Evolutionary conservation across 2,797 vertebrate species (phyloP).

Genomic region (Acrossocheilus wenchowensis): DNA sequence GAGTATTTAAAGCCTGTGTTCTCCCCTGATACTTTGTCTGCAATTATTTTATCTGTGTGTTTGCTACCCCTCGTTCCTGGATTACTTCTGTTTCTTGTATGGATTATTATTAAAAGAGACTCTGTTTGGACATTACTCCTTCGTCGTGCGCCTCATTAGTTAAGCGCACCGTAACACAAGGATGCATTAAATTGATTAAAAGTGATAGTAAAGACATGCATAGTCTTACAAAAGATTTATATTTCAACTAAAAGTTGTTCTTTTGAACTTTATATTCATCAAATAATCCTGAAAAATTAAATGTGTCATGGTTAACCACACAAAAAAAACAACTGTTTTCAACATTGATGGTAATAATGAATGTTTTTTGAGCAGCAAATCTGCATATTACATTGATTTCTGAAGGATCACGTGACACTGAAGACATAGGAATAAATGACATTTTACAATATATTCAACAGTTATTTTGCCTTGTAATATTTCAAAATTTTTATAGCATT

Average conservation of each 20-base stretch:
- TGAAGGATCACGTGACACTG: neutral
- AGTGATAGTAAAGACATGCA: neutral
- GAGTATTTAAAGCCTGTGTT: too few relatives aligned
- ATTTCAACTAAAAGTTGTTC: neutral
- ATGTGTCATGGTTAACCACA: neutral
- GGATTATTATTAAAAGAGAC: too few relatives aligned
- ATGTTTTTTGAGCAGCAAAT: neutral
- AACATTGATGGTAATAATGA: neutral
- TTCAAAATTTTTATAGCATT: neutral
- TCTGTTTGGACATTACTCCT: too few relatives aligned
- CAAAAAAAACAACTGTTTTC: neutral
- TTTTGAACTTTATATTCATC: neutral
- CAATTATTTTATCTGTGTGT: too few relatives aligned
- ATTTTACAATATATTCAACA: neutral
- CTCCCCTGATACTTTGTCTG: too few relatives aligned
- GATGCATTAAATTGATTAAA: neutral
- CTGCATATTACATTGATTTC: neutral
- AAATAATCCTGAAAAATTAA: neutral
- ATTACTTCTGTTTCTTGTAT: too few relatives aligned
- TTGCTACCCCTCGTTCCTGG: too few relatives aligned
- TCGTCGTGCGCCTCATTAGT: too few relatives aligned
- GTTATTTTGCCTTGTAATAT: neutral
- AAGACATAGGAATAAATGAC: neutral
- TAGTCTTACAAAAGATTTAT: neutral
- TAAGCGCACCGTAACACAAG: too few relatives aligned